Conservation (phyloP, 2,888 invertebrate genomes). For the Stenchaetothrips biformis region DNA sequence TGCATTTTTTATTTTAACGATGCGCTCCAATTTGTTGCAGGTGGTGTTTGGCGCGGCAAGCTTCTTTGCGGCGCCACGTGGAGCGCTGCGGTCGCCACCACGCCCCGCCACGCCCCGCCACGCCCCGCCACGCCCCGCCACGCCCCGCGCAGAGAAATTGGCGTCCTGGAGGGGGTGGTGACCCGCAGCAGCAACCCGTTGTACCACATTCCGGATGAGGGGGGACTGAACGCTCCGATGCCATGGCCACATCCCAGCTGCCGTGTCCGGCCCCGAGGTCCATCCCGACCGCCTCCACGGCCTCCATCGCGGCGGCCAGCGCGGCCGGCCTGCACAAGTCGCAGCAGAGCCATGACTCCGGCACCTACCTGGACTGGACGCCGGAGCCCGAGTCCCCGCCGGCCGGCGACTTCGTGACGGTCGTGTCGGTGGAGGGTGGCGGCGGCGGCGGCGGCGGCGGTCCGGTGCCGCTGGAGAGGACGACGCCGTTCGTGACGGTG, state of each 20-base stretch:
- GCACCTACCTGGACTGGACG: slow-evolving; percentile 42
- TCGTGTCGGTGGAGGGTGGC: slow-evolving; percentile 54
- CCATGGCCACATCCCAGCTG: slow-evolving; percentile 15
- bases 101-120: neutral
- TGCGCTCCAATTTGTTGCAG: too few relatives aligned
- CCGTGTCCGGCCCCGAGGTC: slow-evolving; percentile 15
- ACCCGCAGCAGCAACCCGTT: slow-evolving; percentile 7
- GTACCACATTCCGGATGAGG: slow-evolving; percentile 22
- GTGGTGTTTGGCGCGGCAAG: too few relatives aligned
- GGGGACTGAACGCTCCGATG: neutral
- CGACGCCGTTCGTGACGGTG: slow-evolving; percentile 54
- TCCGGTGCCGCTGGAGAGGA: slow-evolving; percentile 40
- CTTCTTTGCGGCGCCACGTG: too few relatives aligned
- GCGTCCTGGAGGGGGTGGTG: slow-evolving; percentile 9
- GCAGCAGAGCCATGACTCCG: slow-evolving; percentile 42
- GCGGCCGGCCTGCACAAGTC: slow-evolving; percentile 39
- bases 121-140: neutral
- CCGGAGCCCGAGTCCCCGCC: slow-evolving; percentile 34
- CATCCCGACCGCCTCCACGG: slow-evolving; percentile 5
- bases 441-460: slow-evolving; percentile 38
- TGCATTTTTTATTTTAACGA: too few relatives aligned
- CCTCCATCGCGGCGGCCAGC: slow-evolving; percentile 32
- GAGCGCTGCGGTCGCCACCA: neutral
- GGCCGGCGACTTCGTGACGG: slow-evolving; percentile 54
- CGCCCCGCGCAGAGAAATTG: slow-evolving; percentile 14